phyloP scores from a whole-genome alignment of 1,140 invertebrate genomes.

The Macrosteles quadrilineatus region DNA sequence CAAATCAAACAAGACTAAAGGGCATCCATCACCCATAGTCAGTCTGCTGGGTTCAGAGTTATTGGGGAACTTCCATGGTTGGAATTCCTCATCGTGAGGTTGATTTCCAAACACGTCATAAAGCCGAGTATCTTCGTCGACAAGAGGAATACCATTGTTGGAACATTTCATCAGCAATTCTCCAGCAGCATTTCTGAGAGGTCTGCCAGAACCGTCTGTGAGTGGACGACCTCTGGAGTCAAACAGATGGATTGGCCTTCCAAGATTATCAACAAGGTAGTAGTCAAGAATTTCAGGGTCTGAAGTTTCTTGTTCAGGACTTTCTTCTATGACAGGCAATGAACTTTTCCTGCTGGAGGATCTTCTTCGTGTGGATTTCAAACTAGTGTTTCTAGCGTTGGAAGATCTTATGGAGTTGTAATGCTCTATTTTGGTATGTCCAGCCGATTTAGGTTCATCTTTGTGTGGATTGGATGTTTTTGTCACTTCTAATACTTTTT shows the following conservation, averaged over 20 bases:
- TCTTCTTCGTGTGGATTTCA: no score
- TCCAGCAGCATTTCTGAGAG: not conserved
- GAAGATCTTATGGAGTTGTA: no score
- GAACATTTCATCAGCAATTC: not conserved
- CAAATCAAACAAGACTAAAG: not conserved
- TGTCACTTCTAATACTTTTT: no score
- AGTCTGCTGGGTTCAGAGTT: not conserved
- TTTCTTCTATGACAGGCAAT: constrained; percentile 8
- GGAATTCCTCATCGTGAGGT: not conserved
- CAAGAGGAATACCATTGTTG: not conserved
- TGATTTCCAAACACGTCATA: not conserved
- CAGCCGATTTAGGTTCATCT: no score
- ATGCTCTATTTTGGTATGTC: no score
- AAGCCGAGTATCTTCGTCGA: not conserved
- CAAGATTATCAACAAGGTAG: not conserved
- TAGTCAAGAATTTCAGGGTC: not conserved
- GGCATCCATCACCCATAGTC: not conserved
- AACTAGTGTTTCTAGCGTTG: no score
- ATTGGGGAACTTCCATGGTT: not conserved
- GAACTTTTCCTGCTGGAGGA: no score
- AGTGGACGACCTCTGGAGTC: not conserved
- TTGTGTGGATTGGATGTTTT: no score
- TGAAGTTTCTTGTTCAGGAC: not conserved
- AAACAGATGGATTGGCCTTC: not conserved
- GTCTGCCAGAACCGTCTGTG: not conserved